phyloP scores from a whole-genome alignment of 2,113 vertebrate genomes.

The Anolis sagrei region DNA sequence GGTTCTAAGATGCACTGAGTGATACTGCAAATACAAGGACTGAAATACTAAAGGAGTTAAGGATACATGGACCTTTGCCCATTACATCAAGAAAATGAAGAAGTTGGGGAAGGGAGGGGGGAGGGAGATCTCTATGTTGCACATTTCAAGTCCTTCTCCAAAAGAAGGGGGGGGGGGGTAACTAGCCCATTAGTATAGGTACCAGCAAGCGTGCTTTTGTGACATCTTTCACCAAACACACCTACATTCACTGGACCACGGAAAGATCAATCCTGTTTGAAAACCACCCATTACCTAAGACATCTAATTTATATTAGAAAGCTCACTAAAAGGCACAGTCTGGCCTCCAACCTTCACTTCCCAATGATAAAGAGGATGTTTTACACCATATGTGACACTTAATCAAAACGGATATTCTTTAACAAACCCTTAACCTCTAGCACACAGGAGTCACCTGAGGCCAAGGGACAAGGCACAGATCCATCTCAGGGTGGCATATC shows the following conservation, averaged over 20 bases:
- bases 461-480: constrained; percentile 76
- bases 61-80: constrained; percentile 73
- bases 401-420: constrained; percentile 85
- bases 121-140: constrained; percentile 55
- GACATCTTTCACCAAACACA: constrained; percentile 69
- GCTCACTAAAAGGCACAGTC: constrained; percentile 74
- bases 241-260: constrained; percentile 69
- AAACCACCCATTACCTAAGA: constrained; percentile 80
- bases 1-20: constrained; percentile 68
- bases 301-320: constrained; percentile 82
- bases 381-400: constrained; percentile 82
- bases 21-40: constrained; percentile 69
- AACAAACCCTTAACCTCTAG: constrained; percentile 81
- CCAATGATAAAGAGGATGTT: constrained; percentile 78
- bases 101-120: constrained; percentile 68
- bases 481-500: constrained; percentile 73
- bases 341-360: constrained; percentile 76
- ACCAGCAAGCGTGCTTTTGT: constrained; percentile 75
- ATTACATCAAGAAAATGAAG: constrained; percentile 70
- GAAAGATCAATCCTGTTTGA: constrained; percentile 80
- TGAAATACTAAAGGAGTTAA: constrained; percentile 77
- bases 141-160: constrained; percentile 72
- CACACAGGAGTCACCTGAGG: constrained; percentile 72
- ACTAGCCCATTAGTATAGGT: constrained; percentile 78
- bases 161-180: constrained; percentile 69